Conservation (phyloP, 2,797 vertebrate genomes). For the Mormyrus proboscirostris region DNA sequence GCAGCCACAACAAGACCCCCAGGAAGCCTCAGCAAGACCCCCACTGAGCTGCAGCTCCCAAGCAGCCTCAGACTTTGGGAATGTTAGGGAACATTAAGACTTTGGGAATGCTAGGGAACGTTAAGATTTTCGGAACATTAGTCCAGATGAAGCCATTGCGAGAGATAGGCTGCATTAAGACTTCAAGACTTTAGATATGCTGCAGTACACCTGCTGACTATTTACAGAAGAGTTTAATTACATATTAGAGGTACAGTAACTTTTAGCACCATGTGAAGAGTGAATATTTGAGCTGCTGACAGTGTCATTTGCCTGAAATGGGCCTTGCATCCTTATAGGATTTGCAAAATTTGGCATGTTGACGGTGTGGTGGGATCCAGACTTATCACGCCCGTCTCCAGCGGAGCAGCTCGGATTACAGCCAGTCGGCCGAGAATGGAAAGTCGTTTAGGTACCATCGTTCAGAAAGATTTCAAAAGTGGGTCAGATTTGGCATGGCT, state of each 20-base stretch:
- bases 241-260: background rate
- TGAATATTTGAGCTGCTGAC: background rate
- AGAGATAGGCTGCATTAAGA: background rate
- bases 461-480: conserved; percentile 24
- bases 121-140: too few relatives aligned
- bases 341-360: conserved; percentile 7
- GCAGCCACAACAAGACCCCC: background rate
- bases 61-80: background rate
- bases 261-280: background rate
- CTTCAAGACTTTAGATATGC: background rate
- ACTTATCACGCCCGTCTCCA: conserved; percentile 23
- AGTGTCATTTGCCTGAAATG: background rate
- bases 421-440: conserved; percentile 18
- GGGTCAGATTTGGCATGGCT: conserved; percentile 27
- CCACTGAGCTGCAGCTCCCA: background rate
- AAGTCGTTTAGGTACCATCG: conserved; percentile 21
- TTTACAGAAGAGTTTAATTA: background rate
- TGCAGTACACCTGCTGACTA: background rate
- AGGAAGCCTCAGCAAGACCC: background rate
- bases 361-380: conserved; percentile 12
- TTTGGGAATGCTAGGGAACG: too few relatives aligned
- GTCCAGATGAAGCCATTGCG: background rate
- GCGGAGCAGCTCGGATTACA: conserved; percentile 22
- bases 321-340: background rate
- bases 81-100: background rate